phyloP scores from a whole-genome alignment of 2,888 invertebrate genomes.

The Yponomeuta plumbellus region DNA sequence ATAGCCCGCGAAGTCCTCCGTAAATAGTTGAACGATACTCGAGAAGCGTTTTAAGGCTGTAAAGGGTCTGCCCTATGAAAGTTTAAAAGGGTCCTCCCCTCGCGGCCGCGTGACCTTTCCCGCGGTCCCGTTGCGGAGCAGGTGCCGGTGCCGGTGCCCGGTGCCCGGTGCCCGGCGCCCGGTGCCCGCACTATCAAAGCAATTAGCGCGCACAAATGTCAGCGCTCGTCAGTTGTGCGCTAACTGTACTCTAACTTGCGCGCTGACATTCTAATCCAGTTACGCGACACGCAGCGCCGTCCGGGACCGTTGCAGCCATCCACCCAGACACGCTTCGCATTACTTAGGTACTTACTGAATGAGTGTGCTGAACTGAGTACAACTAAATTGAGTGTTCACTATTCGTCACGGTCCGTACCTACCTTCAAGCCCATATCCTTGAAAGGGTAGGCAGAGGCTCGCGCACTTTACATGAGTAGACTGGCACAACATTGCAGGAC shows the following conservation, averaged over 20 bases:
- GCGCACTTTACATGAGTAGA: no score
- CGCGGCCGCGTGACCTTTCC: slow-evolving; percentile 1
- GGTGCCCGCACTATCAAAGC: slow-evolving; percentile 4
- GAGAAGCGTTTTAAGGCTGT: slow-evolving; percentile 7
- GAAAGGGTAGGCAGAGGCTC: no score
- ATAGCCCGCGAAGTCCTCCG: not conserved
- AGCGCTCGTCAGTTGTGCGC: not conserved
- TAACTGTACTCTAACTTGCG: slow-evolving; percentile 1
- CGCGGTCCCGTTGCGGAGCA: slow-evolving; percentile 18
- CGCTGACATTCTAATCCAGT: not conserved
- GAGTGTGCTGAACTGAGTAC: no score
- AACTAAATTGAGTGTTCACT: no score
- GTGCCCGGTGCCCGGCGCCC: not conserved
- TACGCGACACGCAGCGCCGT: no score
- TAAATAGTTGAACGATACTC: not conserved
- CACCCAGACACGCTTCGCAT: no score
- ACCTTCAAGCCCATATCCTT: no score
- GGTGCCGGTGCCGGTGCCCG: slow-evolving; percentile 18
- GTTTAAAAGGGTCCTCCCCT: slow-evolving; percentile 14
- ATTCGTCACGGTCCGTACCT: no score
- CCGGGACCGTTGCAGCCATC: no score
- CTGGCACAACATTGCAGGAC: no score
- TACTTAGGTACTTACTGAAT: no score
- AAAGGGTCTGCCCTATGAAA: not conserved
- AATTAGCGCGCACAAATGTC: slow-evolving; percentile 15